Evolutionary conservation across 1,140 invertebrate genomes (phyloP), one percentile per base, ranked within the genome.

Genomic region (Asbolus verrucosus): DNA sequence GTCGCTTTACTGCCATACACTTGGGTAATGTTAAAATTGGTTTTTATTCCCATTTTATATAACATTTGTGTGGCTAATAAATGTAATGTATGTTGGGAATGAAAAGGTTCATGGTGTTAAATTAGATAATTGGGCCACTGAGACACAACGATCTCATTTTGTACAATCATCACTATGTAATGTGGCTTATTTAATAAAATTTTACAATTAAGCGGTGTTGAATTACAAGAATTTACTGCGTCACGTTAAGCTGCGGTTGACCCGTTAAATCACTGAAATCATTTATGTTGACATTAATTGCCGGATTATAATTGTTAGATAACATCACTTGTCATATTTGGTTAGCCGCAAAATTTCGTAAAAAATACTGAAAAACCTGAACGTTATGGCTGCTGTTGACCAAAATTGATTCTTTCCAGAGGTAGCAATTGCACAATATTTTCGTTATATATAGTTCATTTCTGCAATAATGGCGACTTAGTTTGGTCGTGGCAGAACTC

Each of bases 281-380:
- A 27, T 27, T 8, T 27, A 27, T 8, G 8, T 27, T 16, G 18
- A 19, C 41, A n/a, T n/a, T n/a, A n/a, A n/a, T n/a, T n/a, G n/a
- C n/a, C n/a, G n/a, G n/a, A n/a, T n/a, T n/a, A n/a, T n/a, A n/a
- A n/a, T n/a, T 16, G 19, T 46, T 46, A 46, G 41, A 46, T 46
- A 46, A 46, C 18, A 8, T 27, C 24, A 27, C 24, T 46, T 16
- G 18, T 46, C 41, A 46, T 9, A 46, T 46, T 46, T 18, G 41
- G 4, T 2, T 18, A 46, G 15, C 33, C 6, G 11, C 11, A 38
- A 46, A 15, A 46, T 46, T 46, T 46, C 41, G 6, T 16, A 46
- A 46, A 38, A 38, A 46, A 46, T 18, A 46, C 9, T 46, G 15
- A 46, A n/a, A 14, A 9, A 46, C 41, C 41, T 46, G n/a, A 46